A percentile compares a stretch with the other conserved stretches of the same genome.
Conservation (phyloP, 2,113 vertebrate species). For the Mionectes macconnelli region DNA sequence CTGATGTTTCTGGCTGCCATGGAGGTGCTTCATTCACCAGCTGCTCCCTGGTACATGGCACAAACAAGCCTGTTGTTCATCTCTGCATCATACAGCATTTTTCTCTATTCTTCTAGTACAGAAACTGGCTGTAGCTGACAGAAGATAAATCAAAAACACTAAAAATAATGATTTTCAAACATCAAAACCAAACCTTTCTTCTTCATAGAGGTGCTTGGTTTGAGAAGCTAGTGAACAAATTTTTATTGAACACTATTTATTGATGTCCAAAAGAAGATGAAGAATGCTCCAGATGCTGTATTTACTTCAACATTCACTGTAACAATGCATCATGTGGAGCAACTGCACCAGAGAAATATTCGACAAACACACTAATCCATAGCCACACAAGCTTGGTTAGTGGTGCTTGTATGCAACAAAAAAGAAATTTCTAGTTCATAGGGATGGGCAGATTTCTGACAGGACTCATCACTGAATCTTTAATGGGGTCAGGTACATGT, state of each 20-base stretch:
- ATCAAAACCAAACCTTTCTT: background rate
- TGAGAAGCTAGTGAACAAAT: background rate
- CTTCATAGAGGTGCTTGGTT: background rate
- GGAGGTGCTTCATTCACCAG: background rate
- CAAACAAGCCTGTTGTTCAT: background rate
- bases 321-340: background rate
- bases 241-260: background rate
- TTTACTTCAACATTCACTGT: background rate
- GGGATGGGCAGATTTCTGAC: background rate
- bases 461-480: background rate
- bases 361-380: background rate
- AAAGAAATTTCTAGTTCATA: background rate
- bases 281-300: background rate
- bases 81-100: background rate
- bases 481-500: accelerated
- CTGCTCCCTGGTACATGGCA: background rate
- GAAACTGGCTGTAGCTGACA: background rate
- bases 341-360: background rate
- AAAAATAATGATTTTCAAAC: background rate
- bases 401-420: background rate
- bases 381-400: background rate
- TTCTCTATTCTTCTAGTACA: background rate
- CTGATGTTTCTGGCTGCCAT: background rate
- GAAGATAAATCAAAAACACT: background rate
- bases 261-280: background rate